Evolutionary conservation across 2,113 vertebrate genomes (phyloP), one percentile per base, ranked within the genome.

Genomic region (Protomyctophum bolini): DNA sequence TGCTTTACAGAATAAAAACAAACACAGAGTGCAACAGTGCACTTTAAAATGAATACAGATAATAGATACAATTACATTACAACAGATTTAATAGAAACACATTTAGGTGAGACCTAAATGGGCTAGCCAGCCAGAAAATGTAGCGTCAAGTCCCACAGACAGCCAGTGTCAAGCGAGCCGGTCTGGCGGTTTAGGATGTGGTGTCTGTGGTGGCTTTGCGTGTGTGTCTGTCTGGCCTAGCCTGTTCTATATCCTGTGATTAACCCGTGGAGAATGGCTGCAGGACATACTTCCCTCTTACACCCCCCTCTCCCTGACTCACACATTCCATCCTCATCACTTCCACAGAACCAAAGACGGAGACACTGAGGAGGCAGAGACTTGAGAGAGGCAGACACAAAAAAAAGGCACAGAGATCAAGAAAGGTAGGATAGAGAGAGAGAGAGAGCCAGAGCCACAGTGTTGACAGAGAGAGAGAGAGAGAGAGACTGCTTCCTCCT

Each of bases 321-420:
- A 91, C 74, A 75, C 90, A 91, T 92, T 91, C 90, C 90, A 62
- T 66, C 62, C 74, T 89, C 87, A 81, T 77, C 72, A 73, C 71
- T 51, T 73, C 70, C 65, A 58, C 63, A 47, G 28, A 55, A 4
- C 8, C 50, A 76, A 66, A 81, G 63, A 63, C 55, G 70, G 58
- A 49, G 52, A 65, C 46, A 73, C 75, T 54, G 41, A n/a, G 15
- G 41, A n/a, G 15, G 33, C 50, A 29, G 8, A n/a, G 10, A 33
- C 1, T 7, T 3, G 15, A 21, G 21, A 21, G 21, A 29, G 45
- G 15, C 1, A 10, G 12, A 68, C 6, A n/a, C n/a, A 21, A 21
- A 21, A 29, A 66, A 8, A 29, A 7, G 46, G 54, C 14, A 41
- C 45, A 33, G 14, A 14, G 57, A 10, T 5, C 2, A 21, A 48